Conservation (phyloP, 1,140 invertebrate species). For the Lycorma delicatula region DNA sequence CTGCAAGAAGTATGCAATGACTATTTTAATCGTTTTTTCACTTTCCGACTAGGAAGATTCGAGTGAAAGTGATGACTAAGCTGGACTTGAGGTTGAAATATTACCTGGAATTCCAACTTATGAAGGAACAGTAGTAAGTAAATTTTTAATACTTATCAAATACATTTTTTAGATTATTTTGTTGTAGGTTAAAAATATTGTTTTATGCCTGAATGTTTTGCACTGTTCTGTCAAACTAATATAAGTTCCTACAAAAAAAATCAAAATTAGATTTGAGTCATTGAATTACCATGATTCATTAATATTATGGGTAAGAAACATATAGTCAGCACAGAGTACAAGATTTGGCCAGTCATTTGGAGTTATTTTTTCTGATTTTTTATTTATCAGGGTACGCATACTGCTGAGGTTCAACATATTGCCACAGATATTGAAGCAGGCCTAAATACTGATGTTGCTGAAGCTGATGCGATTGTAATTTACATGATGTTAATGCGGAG, state of each 20-base stretch:
- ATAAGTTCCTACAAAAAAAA: no score
- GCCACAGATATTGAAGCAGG: neutral
- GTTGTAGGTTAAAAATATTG: no score
- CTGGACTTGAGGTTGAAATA: neutral
- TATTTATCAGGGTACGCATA: neutral
- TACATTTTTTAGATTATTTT: neutral
- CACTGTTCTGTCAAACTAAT: no score
- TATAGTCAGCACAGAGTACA: no score
- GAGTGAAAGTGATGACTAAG: neutral
- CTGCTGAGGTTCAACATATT: neutral
- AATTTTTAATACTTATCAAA: neutral
- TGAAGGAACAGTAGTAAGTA: neutral
- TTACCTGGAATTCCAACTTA: neutral
- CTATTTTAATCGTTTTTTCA: neutral
- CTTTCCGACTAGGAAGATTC: neutral
- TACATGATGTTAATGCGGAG: neutral
- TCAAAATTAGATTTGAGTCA: no score
- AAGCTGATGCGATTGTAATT: neutral
- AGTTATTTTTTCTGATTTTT: no score
- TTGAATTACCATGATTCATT: no score
- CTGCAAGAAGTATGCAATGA: neutral
- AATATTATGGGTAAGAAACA: no score
- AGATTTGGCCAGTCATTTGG: no score
- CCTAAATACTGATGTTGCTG: neutral
- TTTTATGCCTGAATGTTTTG: no score